Conservation (phyloP, 2,113 vertebrate species). For the Ophthalmolycus amberensis region DNA sequence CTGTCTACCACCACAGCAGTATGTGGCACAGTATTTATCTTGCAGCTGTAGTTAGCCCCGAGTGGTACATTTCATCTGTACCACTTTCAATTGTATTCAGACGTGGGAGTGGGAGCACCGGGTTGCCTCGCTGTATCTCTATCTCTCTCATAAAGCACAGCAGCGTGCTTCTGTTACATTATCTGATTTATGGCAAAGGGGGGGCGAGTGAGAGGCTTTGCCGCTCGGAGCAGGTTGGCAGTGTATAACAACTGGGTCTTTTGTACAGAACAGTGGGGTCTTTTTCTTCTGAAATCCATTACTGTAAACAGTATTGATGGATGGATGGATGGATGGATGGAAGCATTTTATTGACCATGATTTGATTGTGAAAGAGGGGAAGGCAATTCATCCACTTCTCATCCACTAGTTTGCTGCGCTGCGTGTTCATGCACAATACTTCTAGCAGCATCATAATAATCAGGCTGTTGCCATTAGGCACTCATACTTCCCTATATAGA, state of each 20-base stretch:
- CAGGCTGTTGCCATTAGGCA: conserved; percentile 19
- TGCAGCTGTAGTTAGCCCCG: conserved; percentile 70
- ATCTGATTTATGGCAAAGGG: conserved; percentile 68
- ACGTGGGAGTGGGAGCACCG: conserved; percentile 69
- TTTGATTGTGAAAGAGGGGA: conserved; percentile 27
- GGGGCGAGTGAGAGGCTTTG: conserved; percentile 47
- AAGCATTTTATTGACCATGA: not conserved
- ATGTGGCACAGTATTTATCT: conserved; percentile 70
- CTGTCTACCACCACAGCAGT: conserved; percentile 52
- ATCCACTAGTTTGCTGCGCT: conserved; percentile 3
- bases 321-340: conserved; percentile 14
- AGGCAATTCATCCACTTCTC: conserved; percentile 30
- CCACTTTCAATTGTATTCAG: conserved; percentile 68
- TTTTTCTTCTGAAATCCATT: conserved; percentile 44
- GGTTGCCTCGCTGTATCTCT: conserved; percentile 64
- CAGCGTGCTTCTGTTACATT: conserved; percentile 65
- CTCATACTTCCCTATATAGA: conserved; percentile 9
- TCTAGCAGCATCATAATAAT: conserved; percentile 26
- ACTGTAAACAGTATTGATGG: conserved; percentile 22
- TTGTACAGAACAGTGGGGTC: conserved; percentile 35
- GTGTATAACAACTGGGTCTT: conserved; percentile 50
- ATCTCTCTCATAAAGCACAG: conserved; percentile 64
- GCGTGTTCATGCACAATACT: not conserved
- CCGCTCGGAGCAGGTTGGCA: conserved; percentile 57
- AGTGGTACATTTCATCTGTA: conserved; percentile 75